Conservation (phyloP, 2,888 invertebrate genomes). For the Drosophila mayaguana region DNA sequence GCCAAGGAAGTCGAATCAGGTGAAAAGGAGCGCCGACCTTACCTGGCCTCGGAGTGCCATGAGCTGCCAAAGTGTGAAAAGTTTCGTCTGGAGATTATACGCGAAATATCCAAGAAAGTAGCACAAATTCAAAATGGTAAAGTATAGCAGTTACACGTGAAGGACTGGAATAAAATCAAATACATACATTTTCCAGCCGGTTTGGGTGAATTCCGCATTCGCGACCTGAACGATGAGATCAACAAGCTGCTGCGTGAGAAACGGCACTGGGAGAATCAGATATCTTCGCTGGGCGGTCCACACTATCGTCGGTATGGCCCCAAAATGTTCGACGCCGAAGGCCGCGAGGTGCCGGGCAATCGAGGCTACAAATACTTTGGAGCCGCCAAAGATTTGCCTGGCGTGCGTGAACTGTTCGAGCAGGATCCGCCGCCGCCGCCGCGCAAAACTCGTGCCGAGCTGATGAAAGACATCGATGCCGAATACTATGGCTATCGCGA, state of each 20-base stretch:
- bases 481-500: slow-evolving; percentile 99
- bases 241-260: slow-evolving; percentile 98
- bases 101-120: slow-evolving; percentile 99
- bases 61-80: slow-evolving; percentile 97
- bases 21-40: slow-evolving; percentile 95
- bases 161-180: background rate
- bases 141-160: background rate
- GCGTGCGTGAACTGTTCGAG: slow-evolving; percentile 98
- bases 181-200: slow-evolving; percentile 89
- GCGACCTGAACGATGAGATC: slow-evolving; percentile 99
- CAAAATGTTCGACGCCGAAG: slow-evolving; percentile 96
- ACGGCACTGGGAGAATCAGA: slow-evolving; percentile 99
- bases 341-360: slow-evolving; percentile 98
- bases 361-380: slow-evolving; percentile 99
- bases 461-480: slow-evolving; percentile 99
- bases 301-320: slow-evolving; percentile 97
- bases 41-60: slow-evolving; percentile 97
- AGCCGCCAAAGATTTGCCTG: slow-evolving; percentile 98
- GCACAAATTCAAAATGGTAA: slow-evolving; percentile 98
- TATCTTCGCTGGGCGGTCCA: slow-evolving; percentile 97
- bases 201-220: slow-evolving; percentile 98
- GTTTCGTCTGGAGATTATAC: slow-evolving; percentile 97
- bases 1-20: slow-evolving; percentile 97
- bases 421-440: slow-evolving; percentile 96
- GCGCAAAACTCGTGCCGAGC: slow-evolving; percentile 96